Percentiles rank a stretch among this genome's conserved stretches.
These are phyloP conservation scores for Dendrocopos noguchii DNA, from an alignment of 2,113 vertebrate genomes.

Conservation along the genomic window DNA sequence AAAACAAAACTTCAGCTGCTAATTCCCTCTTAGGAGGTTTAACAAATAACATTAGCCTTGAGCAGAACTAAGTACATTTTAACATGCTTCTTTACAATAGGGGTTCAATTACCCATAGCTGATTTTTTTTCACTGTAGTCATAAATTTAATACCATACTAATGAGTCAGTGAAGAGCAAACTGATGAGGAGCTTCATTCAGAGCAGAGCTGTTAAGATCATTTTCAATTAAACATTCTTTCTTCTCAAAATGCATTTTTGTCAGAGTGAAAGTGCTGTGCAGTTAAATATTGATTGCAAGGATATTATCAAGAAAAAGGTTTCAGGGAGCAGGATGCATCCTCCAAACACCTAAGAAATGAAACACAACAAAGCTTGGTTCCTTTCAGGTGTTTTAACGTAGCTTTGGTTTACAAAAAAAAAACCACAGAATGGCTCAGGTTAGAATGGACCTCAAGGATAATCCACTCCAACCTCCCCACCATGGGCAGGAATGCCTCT, in stretches of 20 bases:
- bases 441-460: too few relatives aligned
- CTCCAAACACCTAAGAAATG: neutral
- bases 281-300: constrained; percentile 20
- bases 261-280: neutral
- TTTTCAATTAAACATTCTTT: constrained; percentile 39
- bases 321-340: neutral
- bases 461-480: too few relatives aligned
- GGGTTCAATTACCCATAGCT: constrained; percentile 55
- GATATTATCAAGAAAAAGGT: neutral
- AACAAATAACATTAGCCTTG: constrained; percentile 53
- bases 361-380: neutral
- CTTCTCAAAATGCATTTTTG: constrained; percentile 30
- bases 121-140: constrained; percentile 42
- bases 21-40: constrained; percentile 19
- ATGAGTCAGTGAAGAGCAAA: constrained; percentile 60
- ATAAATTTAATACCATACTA: constrained; percentile 57
- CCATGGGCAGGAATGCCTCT: too few relatives aligned
- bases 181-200: constrained; percentile 37
- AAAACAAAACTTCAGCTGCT: constrained; percentile 49
- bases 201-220: constrained; percentile 8
- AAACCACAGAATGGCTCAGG: neutral
- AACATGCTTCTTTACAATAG: constrained; percentile 51
- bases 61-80: constrained; percentile 57
- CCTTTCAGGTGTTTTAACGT: neutral
- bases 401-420: neutral